Base-by-base conservation (phyloP, 2,888 invertebrate genomes). In the Flabesymbios commensalis region DNA sequence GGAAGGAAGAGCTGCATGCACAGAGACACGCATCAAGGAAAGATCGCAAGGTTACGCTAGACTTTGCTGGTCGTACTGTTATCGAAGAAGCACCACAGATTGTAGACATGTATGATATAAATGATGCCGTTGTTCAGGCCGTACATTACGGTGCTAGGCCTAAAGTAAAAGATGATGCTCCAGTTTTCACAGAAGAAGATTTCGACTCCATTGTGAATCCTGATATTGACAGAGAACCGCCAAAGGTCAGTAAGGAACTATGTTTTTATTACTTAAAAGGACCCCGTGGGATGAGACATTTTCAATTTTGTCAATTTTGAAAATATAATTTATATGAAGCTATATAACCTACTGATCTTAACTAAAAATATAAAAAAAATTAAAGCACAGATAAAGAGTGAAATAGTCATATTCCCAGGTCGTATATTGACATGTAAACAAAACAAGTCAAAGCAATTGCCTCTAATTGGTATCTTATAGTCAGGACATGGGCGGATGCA, bases 1-100 rank as follows among this genome's bases (percentile, higher is more conserved):
- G 89, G 59, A 89, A 91, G 75, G 87, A 88, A 64, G 86, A 88
- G 54, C 80, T 90, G 62, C 86, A 88, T 24, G 88, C 88, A 0
- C 86, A 87, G 74, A 89, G 90, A 72, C 89, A 91, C 72, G 87
- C 87, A 0, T 89, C 90, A 1, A 85, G 90, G 24, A 83, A 87
- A 0, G 85, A 86, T 61, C 87, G 87, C 75, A 91, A 89, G 82
- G 86, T 90, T 63, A 89, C 88, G 1, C 86, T 93, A 36, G 93
- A 94, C 81, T 90, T 94, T 80, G 82, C 82, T 19, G 82, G 82
- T 28, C 67, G 87, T 0, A 82, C 84, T 70, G 75, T 87, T 14
- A 72, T 86, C 4, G 87, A 87, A 64, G 87, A 77, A 32, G 62
- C 69, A n/a, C n/a, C n/a, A n/a, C 71, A 78, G 22, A 65, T 77